phyloP scores from a whole-genome alignment of 2,113 vertebrate species.

The Telmatochromis sp. region DNA sequence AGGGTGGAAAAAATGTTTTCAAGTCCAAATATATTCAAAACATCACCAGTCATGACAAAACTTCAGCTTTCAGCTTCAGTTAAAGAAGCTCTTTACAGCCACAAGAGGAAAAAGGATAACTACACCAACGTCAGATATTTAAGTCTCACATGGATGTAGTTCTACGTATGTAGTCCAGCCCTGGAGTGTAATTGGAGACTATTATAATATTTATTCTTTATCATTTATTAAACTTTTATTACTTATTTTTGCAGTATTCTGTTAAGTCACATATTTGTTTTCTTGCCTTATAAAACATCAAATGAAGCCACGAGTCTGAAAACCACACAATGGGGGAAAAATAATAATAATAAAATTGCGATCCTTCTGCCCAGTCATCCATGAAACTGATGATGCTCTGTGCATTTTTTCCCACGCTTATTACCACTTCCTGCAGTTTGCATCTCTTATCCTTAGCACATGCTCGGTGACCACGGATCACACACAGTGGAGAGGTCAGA shows the following conservation, averaged over 20 bases:
- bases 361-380: fast-evolving
- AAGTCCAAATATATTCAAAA: neutral
- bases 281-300: neutral
- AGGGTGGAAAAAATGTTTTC: neutral
- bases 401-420: fast-evolving
- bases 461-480: neutral
- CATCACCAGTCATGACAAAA: neutral
- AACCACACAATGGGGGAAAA: neutral
- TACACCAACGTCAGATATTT: fast-evolving
- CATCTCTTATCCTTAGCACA: neutral
- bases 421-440: neutral
- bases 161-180: fast-evolving
- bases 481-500: neutral
- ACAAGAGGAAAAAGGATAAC: neutral
- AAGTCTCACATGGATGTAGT: neutral
- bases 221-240: neutral
- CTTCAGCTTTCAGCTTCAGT: fast-evolving
- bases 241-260: neutral
- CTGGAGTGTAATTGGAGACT: neutral
- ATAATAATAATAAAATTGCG: fast-evolving
- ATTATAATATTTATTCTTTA: neutral
- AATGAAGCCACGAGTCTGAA: neutral
- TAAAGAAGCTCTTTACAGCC: neutral
- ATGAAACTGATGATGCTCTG: neutral
- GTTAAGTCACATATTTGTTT: neutral